Percentiles rank a stretch among this genome's conserved stretches.
These are phyloP conservation scores for Abrostola tripartita DNA, from an alignment of 2,888 invertebrate species.

Conservation along the genomic window DNA sequence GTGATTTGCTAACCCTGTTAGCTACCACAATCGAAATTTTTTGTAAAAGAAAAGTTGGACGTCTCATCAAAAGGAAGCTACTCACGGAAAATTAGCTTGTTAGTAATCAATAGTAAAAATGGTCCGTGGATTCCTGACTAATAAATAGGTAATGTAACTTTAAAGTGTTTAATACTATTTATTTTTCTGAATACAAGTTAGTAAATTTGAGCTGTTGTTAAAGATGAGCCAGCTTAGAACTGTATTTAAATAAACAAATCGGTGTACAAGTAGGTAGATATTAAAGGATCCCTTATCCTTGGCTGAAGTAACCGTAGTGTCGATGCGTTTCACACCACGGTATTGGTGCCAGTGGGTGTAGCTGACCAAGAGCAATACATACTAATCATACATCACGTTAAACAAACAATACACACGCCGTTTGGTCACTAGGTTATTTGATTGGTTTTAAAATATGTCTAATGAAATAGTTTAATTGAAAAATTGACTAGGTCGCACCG, in stretches of 20 bases:
- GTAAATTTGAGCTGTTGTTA: conserved; percentile 11
- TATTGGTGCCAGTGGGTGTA: neutral
- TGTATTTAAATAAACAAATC: conserved; percentile 41
- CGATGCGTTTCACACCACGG: neutral
- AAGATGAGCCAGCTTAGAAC: conserved; percentile 22
- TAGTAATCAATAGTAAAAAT: too few relatives aligned
- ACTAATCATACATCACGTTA: neutral
- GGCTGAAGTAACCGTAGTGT: neutral
- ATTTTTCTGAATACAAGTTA: conserved; percentile 19
- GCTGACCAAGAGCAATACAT: neutral
- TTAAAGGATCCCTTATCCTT: conserved; percentile 12
- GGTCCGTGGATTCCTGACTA: too few relatives aligned
- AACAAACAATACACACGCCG: neutral
- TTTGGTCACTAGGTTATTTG: conserved; percentile 6
- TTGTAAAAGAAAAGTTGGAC: too few relatives aligned
- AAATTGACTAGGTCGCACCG: conserved; percentile 58
- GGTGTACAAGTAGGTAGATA: conserved; percentile 54
- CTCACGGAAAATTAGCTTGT: too few relatives aligned
- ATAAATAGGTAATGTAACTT: conserved; percentile 19
- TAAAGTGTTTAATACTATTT: conserved; percentile 10
- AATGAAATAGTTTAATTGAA: conserved; percentile 45
- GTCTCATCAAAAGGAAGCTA: too few relatives aligned
- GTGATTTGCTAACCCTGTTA: too few relatives aligned
- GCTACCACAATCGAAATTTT: too few relatives aligned
- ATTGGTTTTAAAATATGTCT: conserved; percentile 42